phyloP scores from a whole-genome alignment of 2,888 invertebrate genomes.

The Glaucopsyche alexis region DNA sequence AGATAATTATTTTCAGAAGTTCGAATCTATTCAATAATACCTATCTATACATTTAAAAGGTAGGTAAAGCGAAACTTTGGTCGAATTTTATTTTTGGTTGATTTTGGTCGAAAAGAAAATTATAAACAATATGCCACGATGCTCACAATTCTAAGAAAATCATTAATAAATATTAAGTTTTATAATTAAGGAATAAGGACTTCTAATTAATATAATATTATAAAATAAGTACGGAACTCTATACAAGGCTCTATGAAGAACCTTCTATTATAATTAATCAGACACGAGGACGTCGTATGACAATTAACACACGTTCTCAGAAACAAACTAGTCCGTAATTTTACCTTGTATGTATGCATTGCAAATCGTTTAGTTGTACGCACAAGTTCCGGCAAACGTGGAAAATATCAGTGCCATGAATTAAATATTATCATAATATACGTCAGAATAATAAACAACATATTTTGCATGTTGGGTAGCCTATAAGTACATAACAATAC shows the following conservation, averaged over 20 bases:
- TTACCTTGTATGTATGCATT: conserved; percentile 31
- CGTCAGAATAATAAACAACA: conserved; percentile 2
- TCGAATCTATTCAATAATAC: too few relatives aligned
- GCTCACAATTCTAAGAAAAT: too few relatives aligned
- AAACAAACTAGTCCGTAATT: conserved; percentile 26
- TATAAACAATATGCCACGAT: too few relatives aligned
- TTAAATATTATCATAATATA: conserved; percentile 10
- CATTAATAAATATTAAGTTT: not conserved
- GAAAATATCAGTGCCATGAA: conserved; percentile 20
- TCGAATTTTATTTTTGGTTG: too few relatives aligned
- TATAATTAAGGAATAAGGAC: not conserved
- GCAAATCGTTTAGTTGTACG: not conserved
- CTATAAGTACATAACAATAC: not conserved
- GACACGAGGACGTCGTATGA: conserved; percentile 30
- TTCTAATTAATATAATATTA: conserved; percentile 21
- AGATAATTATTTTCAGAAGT: not conserved
- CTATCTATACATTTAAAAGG: too few relatives aligned
- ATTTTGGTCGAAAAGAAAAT: too few relatives aligned
- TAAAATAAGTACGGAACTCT: conserved; percentile 28
- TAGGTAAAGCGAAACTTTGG: too few relatives aligned
- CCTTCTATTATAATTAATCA: conserved; percentile 30
- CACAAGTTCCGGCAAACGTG: conserved; percentile 15
- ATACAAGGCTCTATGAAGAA: conserved; percentile 28
- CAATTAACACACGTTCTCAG: conserved; percentile 29
- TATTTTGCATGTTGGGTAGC: not conserved